Base-by-base conservation (phyloP, 1,140 invertebrate species). In the Tyrophagus putrescentiae region DNA sequence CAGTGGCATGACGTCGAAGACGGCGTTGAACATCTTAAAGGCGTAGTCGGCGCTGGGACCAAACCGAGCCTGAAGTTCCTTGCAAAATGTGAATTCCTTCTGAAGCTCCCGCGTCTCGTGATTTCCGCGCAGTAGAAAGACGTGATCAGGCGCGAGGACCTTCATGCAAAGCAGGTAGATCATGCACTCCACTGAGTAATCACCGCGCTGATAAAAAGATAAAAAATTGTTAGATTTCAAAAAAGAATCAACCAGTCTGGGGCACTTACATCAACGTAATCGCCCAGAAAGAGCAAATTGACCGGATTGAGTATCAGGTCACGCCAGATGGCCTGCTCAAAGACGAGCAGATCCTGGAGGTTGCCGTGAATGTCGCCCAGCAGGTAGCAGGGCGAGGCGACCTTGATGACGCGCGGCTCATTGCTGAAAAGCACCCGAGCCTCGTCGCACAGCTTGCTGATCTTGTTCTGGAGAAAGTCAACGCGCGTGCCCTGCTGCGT, bases 181-280 rank as follows among this genome's bases (percentile, higher is more conserved):
- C 29, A 44, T 42, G 36, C 57, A 62, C 42, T 82, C 81, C 34
- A 81, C 66, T 34, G 80, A 78, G 68, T 71, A 76, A 4, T 72
- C 70, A 7, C 79, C 79, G 60, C 80, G 67, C n/a, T n/a, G n/a
- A n/a, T n/a, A n/a, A n/a, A n/a, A n/a, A n/a, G n/a, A n/a, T n/a
- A n/a, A n/a, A n/a, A n/a, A n/a, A n/a, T n/a, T n/a, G n/a, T n/a
- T n/a, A n/a, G n/a, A n/a, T n/a, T n/a, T n/a, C n/a, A n/a, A n/a
- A n/a, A n/a, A n/a, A n/a, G n/a, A n/a, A n/a, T n/a, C n/a, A n/a
- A n/a, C n/a, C n/a, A n/a, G n/a, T n/a, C n/a, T n/a, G n/a, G n/a
- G n/a, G n/a, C n/a, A n/a, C n/a, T n/a, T n/a, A n/a, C n/a, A 67
- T 82, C 81, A 0, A 82, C 80, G 69, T 81, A 82, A 68, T 83